Evolutionary conservation across 2,113 vertebrate genomes (phyloP).

Genomic region (Misgurnus anguillicaudatus): DNA sequence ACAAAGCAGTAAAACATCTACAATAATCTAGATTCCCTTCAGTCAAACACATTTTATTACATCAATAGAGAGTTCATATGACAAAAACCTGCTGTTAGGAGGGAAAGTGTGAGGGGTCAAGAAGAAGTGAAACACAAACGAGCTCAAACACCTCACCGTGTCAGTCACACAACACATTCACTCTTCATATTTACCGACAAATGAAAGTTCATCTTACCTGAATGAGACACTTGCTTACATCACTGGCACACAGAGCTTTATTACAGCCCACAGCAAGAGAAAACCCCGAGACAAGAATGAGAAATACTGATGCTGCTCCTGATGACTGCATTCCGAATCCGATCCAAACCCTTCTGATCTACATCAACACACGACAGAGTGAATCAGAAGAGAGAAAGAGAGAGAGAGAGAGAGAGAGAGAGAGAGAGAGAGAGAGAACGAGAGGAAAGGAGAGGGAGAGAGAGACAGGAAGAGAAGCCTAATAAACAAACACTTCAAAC

Average conservation of each 20-base stretch:
- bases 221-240: conserved; percentile 99
- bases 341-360: not conserved
- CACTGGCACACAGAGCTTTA: conserved; percentile 96
- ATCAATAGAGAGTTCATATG: too few species aligned
- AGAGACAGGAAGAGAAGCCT: not conserved
- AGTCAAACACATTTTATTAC: too few species aligned
- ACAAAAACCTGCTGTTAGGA: too few species aligned
- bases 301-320: conserved; percentile 12
- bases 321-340: conserved; percentile 13
- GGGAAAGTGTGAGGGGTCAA: too few species aligned
- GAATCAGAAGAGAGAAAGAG: not conserved
- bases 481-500: conserved; percentile 18
- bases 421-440: not conserved
- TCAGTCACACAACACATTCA: not conserved
- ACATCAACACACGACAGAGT: not conserved
- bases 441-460: too few species aligned
- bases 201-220: conserved; percentile 77
- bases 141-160: too few species aligned
- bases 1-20: too few species aligned
- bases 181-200: too few species aligned
- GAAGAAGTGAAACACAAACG: too few species aligned
- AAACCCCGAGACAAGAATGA: conserved; percentile 46
- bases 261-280: conserved; percentile 84
- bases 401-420: not conserved
- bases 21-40: too few species aligned